Conservation (phyloP, 1,140 invertebrate species). For the Dryas iulia region DNA sequence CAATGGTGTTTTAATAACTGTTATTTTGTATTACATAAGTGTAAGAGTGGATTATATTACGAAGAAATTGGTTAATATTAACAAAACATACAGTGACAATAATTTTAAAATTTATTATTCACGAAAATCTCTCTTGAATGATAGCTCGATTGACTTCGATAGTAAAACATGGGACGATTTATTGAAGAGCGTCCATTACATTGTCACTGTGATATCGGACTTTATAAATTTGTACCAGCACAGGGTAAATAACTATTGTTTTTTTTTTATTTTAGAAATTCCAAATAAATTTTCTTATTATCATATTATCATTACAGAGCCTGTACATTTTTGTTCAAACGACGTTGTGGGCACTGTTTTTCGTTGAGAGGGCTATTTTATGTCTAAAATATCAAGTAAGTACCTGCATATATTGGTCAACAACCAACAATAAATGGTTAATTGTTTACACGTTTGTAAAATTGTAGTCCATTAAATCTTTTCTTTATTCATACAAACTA, state of each 20-base stretch:
- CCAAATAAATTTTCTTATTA: background rate
- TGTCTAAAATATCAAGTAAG: slow-evolving; percentile 3
- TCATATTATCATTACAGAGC: background rate
- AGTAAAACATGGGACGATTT: background rate
- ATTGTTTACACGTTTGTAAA: too few species aligned
- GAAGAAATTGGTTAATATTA: slow-evolving; percentile 3
- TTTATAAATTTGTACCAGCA: slow-evolving; percentile 40
- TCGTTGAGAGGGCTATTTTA: background rate
- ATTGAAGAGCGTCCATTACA: background rate
- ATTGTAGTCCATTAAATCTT: too few species aligned
- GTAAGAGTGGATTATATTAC: slow-evolving; percentile 2
- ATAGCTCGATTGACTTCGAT: background rate
- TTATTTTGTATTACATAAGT: slow-evolving; percentile 3
- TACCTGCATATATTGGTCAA: too few species aligned
- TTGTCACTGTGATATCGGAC: slow-evolving; percentile 18
- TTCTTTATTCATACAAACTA: too few species aligned
- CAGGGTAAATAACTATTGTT: slow-evolving; percentile 28
- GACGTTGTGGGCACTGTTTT: background rate
- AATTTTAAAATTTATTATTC: background rate
- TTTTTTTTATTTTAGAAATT: background rate
- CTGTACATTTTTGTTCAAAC: background rate
- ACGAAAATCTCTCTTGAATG: background rate
- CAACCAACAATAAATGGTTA: background rate
- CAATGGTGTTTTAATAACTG: background rate
- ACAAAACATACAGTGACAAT: background rate